Conservation (phyloP, 2,888 invertebrate genomes). For the Brenthis daphne region DNA sequence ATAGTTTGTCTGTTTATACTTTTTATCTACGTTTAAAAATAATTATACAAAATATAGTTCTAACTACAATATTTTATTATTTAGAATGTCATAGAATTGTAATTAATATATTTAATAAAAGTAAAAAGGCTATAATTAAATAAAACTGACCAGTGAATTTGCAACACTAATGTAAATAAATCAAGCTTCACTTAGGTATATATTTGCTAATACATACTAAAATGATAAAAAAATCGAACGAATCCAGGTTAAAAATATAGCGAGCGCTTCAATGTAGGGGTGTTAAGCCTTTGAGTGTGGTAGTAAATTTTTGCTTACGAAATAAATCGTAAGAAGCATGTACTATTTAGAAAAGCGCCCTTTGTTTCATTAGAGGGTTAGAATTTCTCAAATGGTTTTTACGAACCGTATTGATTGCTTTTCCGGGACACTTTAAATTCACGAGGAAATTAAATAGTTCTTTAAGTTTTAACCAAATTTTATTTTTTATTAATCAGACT, state of each 20-base stretch:
- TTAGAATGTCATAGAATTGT: too few relatives aligned
- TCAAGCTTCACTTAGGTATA: background rate
- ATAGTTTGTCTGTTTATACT: constrained; percentile 50
- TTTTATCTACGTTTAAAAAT: constrained; percentile 7
- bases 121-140: too few relatives aligned
- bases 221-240: constrained; percentile 25
- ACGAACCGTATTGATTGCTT: constrained; percentile 64
- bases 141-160: too few relatives aligned
- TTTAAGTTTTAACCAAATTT: background rate
- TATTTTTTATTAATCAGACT: too few relatives aligned
- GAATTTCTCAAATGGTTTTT: constrained; percentile 54
- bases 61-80: too few relatives aligned
- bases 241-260: constrained; percentile 37
- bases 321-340: constrained; percentile 60
- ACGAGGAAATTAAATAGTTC: constrained; percentile 31
- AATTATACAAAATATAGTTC: background rate
- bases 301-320: constrained; percentile 61
- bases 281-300: constrained; percentile 42
- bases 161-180: too few relatives aligned
- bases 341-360: constrained; percentile 50
- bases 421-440: constrained; percentile 30
- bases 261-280: constrained; percentile 38
- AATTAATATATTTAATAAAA: too few relatives aligned
- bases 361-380: constrained; percentile 62
- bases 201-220: background rate